Conservation (phyloP, 2,797 vertebrate genomes). For the Chromobotia macracanthus region DNA sequence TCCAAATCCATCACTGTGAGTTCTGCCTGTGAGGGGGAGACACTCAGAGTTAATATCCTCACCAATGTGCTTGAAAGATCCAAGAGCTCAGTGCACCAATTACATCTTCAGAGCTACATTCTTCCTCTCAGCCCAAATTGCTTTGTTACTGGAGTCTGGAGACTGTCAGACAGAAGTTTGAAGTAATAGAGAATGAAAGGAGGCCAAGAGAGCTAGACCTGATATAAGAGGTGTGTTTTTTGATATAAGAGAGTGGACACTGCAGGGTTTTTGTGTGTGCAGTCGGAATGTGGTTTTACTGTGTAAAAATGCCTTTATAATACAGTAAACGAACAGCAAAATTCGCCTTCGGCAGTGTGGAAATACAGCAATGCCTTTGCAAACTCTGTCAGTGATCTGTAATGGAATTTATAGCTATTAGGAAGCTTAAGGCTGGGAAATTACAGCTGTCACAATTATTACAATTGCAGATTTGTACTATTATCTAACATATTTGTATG, state of each 20-base stretch:
- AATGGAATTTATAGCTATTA: not conserved
- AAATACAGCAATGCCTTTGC: not conserved
- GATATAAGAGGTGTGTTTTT: slow-evolving; percentile 21
- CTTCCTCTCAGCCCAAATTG: slow-evolving; percentile 51
- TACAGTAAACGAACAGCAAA: not conserved
- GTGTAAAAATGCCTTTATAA: not conserved
- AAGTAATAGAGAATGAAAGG: slow-evolving; percentile 35
- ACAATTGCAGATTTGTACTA: too few species aligned
- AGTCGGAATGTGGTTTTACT: not conserved
- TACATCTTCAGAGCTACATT: slow-evolving; percentile 42
- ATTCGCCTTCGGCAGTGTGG: not conserved
- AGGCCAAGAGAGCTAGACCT: slow-evolving; percentile 6
- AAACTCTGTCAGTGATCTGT: not conserved
- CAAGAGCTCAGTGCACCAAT: slow-evolving; percentile 48
- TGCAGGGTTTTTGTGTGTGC: not conserved
- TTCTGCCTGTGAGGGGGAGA: slow-evolving; percentile 41
- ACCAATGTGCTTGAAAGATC: slow-evolving; percentile 52
- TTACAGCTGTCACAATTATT: too few species aligned
- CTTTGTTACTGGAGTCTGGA: slow-evolving; percentile 55
- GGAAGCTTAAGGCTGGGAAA: not conserved
- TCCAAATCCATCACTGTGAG: slow-evolving; percentile 70
- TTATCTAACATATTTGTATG: too few species aligned
- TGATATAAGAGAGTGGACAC: not conserved
- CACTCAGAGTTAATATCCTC: slow-evolving; percentile 54
- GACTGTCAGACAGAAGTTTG: slow-evolving; percentile 41